Base-by-base conservation (phyloP, 2,113 vertebrate genomes). In the Aphyosemion australe region DNA sequence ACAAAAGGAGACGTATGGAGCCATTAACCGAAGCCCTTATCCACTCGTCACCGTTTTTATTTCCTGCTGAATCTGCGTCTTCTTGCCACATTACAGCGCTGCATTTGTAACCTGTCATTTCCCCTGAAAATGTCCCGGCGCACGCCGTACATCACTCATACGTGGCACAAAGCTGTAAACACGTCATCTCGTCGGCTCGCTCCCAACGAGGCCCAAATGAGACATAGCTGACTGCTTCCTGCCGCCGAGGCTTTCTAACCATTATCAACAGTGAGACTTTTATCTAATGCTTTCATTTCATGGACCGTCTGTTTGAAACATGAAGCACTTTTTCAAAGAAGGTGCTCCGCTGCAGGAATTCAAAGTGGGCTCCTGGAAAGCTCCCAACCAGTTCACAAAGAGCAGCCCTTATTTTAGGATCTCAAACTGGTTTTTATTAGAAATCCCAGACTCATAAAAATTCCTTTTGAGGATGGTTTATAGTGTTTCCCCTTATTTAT, bases 381-480 rank as follows among this genome's bases (percentile, higher is more conserved):
- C 61, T 85, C 72, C 72, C 65, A 11, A 32, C 46, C 69, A 64
- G 54, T 81, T 75, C 84, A 76, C 84, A 82, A 73, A 87, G 79
- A 80, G 61, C 77, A 37, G 59, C 82, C 80, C 47, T 82, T 72
- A 83, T 72, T 85, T 84, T 79, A 52, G 45, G 75, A 78, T 82
- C 75, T 79, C 50, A 59, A 67, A 62, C 74, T 56, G 72, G 76
- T 78, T 86, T 83, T 78, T 86, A 83, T 70, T 78, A 84, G 58
- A 79, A 83, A 84, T 69, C 81, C 65, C 72, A 72, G 66, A 70
- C 76, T 84, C 78, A 75, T 87, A 78, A 81, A 86, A 88, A 90
- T 88, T 89, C 84, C 74, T 69, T 91, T 87, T 89, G 85, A 89
- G 80, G 76, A 76, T 66, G 88, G 71, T 84, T 89, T 89, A 87